Base-by-base conservation (phyloP, 2,888 invertebrate genomes). In the Pycnomerus fuliginosus region DNA sequence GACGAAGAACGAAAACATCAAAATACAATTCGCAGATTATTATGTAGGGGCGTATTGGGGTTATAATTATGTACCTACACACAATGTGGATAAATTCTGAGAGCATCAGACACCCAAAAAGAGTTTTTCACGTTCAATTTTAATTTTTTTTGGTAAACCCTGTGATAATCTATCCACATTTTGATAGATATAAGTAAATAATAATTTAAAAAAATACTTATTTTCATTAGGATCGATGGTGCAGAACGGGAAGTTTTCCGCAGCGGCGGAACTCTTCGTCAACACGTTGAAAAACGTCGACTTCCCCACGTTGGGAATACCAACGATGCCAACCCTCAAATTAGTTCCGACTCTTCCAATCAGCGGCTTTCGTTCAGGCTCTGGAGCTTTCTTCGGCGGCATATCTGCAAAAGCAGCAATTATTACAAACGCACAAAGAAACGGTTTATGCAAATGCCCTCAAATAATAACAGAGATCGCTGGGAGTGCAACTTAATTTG, bases 191-290 rank as follows among this genome's bases (percentile, higher is more conserved):
- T n/a, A n/a, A n/a, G n/a, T n/a, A n/a, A n/a, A n/a, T n/a, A n/a
- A n/a, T n/a, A n/a, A n/a, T n/a, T n/a, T n/a, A 34, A 64, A 65
- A 62, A 60, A 58, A 84, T 87, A 93, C 94, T 94, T 91, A 95
- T 93, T 97, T 84, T 99, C 98, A 90, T 98, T 98, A 31, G 99
- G 99, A 76, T 99, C 97, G 71, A 99, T 99, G 73, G 99, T 99
- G 79, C 99, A 99, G 80, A 99, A 99, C 1, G 99, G 98, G 70
- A 98, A 99, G 72, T 99, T 99, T 72, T 98, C 99, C 35, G 99
- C 99, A 39, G 95, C 87, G 3, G 94, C 98, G 65, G 90, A 87
- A 70, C 96, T 96, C 73, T 98, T 95, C 16, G 99, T 99, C 52
- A 99, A 76, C 14, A 98, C 96, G 75, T 99, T 99, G 80, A 99